Evolutionary conservation across 2,113 vertebrate species (phyloP).

Genomic region (Chelonoidis abingdonii): DNA sequence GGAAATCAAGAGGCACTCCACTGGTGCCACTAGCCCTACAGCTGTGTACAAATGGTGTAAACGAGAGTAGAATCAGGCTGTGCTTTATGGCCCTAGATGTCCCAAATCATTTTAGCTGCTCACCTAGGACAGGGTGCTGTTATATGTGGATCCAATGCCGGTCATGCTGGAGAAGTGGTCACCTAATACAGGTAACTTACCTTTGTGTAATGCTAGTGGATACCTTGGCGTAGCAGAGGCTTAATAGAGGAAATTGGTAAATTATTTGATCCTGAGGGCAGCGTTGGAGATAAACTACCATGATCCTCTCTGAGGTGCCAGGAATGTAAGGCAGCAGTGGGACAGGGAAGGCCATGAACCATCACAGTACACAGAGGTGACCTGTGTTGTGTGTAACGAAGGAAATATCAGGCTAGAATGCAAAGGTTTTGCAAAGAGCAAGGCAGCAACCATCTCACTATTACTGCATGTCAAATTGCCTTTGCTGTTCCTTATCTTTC

Average conservation of each 20-base stretch:
- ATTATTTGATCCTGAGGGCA: neutral
- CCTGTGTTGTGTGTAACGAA: neutral
- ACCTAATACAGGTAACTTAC: neutral
- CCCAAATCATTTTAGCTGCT: neutral
- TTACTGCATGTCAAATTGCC: neutral
- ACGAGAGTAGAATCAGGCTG: neutral
- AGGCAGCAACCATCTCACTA: conserved; percentile 2
- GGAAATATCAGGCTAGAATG: neutral
- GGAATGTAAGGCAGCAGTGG: neutral
- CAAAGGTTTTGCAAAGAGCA: conserved; percentile 12
- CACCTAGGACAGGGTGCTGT: neutral
- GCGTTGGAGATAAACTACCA: neutral
- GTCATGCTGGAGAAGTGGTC: neutral
- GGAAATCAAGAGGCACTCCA: neutral
- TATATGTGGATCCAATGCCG: neutral
- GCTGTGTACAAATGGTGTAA: neutral
- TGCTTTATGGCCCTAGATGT: neutral
- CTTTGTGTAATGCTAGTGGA: neutral
- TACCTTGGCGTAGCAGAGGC: neutral
- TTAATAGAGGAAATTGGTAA: neutral
- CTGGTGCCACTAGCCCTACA: neutral
- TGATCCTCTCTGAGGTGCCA: neutral
- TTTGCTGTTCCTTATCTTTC: conserved; percentile 50
- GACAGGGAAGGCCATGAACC: neutral
- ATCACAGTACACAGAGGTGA: neutral